Conservation (phyloP, 2,888 invertebrate genomes). For the Ecliptopera silaceata region DNA sequence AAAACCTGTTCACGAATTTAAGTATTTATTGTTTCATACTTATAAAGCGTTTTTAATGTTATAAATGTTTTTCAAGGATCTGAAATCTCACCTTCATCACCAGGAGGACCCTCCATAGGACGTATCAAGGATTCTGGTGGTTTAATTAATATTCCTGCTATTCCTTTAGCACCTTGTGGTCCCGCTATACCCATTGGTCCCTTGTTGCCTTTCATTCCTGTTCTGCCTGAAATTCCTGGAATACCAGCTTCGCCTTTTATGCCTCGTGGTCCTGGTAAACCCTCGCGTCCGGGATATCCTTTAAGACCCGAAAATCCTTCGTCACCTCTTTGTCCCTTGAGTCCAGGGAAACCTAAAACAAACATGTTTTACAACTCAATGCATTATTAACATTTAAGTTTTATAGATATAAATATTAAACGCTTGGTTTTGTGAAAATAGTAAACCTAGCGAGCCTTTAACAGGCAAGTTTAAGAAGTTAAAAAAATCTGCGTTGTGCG, state of each 20-base stretch:
- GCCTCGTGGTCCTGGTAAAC: constrained; percentile 60
- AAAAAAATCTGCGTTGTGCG: no score
- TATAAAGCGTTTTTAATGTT: not conserved
- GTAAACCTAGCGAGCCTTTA: no score
- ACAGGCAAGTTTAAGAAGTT: no score
- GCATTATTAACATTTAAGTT: not conserved
- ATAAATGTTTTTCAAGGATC: not conserved
- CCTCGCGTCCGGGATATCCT: constrained; percentile 61
- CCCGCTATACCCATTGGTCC: constrained; percentile 73
- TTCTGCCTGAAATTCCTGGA: constrained; percentile 79
- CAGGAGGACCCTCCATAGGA: constrained; percentile 81
- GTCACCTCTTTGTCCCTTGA: constrained; percentile 62
- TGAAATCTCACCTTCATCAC: constrained; percentile 75
- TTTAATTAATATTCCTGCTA: constrained; percentile 66
- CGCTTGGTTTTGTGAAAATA: no score
- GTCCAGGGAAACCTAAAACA: constrained; percentile 58
- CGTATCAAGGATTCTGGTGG: constrained; percentile 54
- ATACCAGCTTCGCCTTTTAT: constrained; percentile 53
- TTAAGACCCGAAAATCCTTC: constrained; percentile 59
- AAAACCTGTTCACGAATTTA: constrained; percentile 55
- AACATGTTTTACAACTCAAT: not conserved
- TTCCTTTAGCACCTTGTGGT: constrained; percentile 78
- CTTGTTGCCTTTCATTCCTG: constrained; percentile 71
- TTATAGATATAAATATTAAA: no score
- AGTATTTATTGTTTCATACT: not conserved